Percentiles rank a stretch among this genome's conserved stretches.
phyloP scores from a whole-genome alignment of 2,888 invertebrate genomes.

The Polydrusus tereticollis region DNA sequence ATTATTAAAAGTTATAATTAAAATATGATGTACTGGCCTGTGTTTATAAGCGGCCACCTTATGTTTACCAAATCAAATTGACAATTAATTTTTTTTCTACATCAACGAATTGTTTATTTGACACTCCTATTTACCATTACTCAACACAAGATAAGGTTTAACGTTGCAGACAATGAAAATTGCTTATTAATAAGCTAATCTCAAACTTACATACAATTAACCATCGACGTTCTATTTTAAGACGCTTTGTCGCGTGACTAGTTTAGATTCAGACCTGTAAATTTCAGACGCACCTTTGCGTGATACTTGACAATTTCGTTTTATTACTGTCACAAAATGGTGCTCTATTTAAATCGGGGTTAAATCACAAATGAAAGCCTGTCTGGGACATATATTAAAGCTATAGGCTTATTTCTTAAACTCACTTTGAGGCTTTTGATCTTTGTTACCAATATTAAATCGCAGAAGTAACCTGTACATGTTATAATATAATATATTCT shows the following conservation, averaged over 20 bases:
- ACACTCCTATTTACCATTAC: not conserved
- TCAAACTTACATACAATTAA: not conserved
- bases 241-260: not conserved
- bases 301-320: not conserved
- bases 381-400: not conserved
- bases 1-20: too few relatives aligned
- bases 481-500: too few relatives aligned
- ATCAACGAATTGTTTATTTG: not conserved
- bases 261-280: not conserved
- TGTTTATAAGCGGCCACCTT: not conserved
- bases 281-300: conserved; percentile 3
- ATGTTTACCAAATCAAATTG: not conserved
- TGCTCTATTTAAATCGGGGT: not conserved
- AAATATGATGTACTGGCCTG: too few relatives aligned
- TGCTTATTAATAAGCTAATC: conserved; percentile 4
- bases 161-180: not conserved
- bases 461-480: too few relatives aligned
- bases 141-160: not conserved
- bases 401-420: not conserved
- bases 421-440: too few relatives aligned
- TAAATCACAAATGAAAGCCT: not conserved
- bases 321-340: conserved; percentile 2
- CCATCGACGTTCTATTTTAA: not conserved
- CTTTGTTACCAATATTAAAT: too few relatives aligned
- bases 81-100: not conserved